These are phyloP conservation scores for Mellilla xanthometata DNA, from an alignment of 2,888 invertebrate species.

Conservation along the genomic window DNA sequence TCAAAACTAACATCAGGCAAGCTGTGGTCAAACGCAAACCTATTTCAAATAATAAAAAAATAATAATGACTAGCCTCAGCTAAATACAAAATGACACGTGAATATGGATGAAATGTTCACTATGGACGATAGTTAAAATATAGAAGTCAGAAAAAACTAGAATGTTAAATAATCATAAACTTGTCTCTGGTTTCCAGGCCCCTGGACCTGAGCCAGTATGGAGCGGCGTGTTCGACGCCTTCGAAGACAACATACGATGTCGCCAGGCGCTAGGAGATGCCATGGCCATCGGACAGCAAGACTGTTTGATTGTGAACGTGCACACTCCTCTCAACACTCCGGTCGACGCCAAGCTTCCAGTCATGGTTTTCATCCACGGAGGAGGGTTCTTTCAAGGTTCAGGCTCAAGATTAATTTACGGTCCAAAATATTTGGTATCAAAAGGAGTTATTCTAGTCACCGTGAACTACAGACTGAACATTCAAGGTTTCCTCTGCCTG, in stretches of 20 bases:
- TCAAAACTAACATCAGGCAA: no score
- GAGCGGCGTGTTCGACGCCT: slow-evolving; percentile 57
- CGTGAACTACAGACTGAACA: slow-evolving; percentile 64
- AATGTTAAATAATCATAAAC: background rate
- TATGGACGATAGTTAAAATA: no score
- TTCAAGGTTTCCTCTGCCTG: slow-evolving; percentile 62
- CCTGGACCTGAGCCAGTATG: slow-evolving; percentile 62
- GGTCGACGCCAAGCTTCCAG: slow-evolving; percentile 44
- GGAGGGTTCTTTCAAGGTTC: slow-evolving; percentile 66
- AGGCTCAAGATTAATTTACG: slow-evolving; percentile 47
- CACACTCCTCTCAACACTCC: slow-evolving; percentile 48
- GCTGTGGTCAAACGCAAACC: no score
- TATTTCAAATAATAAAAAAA: no score
- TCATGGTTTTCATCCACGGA: slow-evolving; percentile 71
- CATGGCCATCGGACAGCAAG: slow-evolving; percentile 42
- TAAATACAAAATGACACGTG: no score
- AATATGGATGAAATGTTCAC: no score
- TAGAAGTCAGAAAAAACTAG: no score
- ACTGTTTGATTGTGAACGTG: slow-evolving; percentile 62
- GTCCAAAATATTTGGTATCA: slow-evolving; percentile 56
- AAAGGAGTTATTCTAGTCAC: slow-evolving; percentile 64
- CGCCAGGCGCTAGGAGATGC: slow-evolving; percentile 41
- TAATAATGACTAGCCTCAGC: no score
- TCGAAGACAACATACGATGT: slow-evolving; percentile 57
- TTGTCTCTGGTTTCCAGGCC: slow-evolving; percentile 44